Evolutionary conservation across 2,888 invertebrate genomes (phyloP).

Genomic region (Bhutanitis thaidina): DNA sequence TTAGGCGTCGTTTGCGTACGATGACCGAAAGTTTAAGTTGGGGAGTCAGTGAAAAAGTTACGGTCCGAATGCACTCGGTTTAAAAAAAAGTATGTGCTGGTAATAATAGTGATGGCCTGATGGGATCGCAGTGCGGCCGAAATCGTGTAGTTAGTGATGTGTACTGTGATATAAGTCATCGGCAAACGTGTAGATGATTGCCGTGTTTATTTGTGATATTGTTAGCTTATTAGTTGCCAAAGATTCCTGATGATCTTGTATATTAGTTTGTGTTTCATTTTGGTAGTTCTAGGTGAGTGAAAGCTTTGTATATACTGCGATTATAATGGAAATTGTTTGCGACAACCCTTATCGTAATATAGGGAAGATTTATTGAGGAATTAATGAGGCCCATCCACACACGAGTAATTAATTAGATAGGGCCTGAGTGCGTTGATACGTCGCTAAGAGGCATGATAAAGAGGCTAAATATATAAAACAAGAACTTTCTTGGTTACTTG

Average conservation of each 20-base stretch:
- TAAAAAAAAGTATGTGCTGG: conserved; percentile 69
- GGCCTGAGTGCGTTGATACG: conserved; percentile 12
- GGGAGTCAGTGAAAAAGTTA: conserved; percentile 61
- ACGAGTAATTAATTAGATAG: conserved; percentile 19
- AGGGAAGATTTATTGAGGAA: conserved; percentile 45
- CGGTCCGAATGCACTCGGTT: conserved; percentile 65
- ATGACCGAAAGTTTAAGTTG: conserved; percentile 72
- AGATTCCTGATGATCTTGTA: conserved; percentile 80
- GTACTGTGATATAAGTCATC: conserved; percentile 75
- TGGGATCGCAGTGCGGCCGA: conserved; percentile 74
- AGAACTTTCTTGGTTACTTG: too few species aligned
- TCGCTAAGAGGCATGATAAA: neutral
- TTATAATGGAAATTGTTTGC: conserved; percentile 25
- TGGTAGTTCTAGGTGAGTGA: conserved; percentile 78
- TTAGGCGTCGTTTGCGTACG: conserved; percentile 47
- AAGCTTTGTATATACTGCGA: conserved; percentile 27
- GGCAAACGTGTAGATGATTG: conserved; percentile 76
- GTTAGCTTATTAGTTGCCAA: conserved; percentile 79
- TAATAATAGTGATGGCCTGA: conserved; percentile 70
- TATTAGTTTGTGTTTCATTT: conserved; percentile 79
- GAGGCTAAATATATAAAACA: neutral
- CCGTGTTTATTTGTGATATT: conserved; percentile 67
- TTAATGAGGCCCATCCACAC: conserved; percentile 20
- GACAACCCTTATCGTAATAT: conserved; percentile 39
- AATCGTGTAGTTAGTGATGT: conserved; percentile 75